A percentile compares a stretch with the other conserved stretches of the same genome.
Conservation (phyloP, 2,113 vertebrate species). For the Oxyura jamaicensis region DNA sequence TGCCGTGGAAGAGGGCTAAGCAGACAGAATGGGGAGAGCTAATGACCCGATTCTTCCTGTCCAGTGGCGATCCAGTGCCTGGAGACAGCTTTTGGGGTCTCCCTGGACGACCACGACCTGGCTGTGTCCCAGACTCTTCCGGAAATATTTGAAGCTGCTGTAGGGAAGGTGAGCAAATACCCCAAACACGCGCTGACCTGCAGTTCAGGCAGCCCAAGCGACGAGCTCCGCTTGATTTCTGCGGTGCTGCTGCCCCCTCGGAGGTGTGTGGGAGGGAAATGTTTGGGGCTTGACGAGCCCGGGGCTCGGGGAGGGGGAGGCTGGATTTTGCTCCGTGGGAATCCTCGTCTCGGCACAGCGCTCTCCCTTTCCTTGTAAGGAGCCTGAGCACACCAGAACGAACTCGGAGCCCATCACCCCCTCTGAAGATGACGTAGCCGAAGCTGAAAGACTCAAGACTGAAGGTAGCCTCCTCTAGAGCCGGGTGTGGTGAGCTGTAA, state of each 20-base stretch:
- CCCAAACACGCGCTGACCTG: rapidly evolving
- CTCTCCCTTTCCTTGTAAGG: slow-evolving; percentile 31
- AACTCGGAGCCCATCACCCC: slow-evolving; percentile 65
- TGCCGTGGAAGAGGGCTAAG: rapidly evolving
- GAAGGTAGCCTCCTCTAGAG: slow-evolving; percentile 80
- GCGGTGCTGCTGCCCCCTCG: neutral
- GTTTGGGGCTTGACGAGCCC: neutral
- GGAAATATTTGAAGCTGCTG: slow-evolving; percentile 85
- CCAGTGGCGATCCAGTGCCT: slow-evolving; percentile 96
- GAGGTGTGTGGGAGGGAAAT: neutral
- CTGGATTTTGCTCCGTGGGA: neutral
- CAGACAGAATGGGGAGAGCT: neutral
- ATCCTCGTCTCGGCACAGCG: neutral
- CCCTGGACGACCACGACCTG: slow-evolving; percentile 84
- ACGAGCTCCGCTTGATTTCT: neutral
- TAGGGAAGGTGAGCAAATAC: slow-evolving; percentile 75
- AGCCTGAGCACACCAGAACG: slow-evolving; percentile 70
- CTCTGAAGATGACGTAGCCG: slow-evolving; percentile 84
- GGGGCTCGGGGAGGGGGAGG: neutral
- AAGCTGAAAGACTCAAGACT: slow-evolving; percentile 91
- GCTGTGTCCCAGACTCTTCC: slow-evolving; percentile 86
- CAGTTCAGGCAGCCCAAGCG: neutral
- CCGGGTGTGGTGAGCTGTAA: neutral
- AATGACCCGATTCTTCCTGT: neutral
- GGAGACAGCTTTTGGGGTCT: slow-evolving; percentile 93